These are phyloP conservation scores for Epinephelus cyanopodus DNA, from an alignment of 2,113 vertebrate genomes.

Conservation along the genomic window DNA sequence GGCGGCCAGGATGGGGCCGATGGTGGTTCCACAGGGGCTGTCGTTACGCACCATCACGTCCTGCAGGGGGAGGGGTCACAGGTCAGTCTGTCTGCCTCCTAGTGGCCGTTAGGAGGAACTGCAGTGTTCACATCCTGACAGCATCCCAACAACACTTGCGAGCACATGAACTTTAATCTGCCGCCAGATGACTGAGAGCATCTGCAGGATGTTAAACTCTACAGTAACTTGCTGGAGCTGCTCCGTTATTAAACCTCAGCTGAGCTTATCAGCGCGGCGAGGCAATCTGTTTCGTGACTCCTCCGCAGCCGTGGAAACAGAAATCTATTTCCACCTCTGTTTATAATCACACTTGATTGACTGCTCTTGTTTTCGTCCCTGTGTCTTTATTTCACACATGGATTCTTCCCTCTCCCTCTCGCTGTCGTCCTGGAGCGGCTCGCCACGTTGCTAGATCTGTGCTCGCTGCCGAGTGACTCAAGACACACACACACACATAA, in stretches of 20 bases:
- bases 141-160: too few species aligned
- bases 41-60: conserved; percentile 98
- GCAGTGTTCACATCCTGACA: background rate
- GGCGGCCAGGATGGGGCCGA: conserved; percentile 94
- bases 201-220: too few species aligned
- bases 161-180: too few species aligned
- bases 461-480: background rate
- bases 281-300: too few species aligned
- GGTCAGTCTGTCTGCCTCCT: background rate
- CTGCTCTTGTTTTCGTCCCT: too few species aligned
- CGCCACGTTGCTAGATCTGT: conserved; percentile 36
- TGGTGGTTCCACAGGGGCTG: conserved; percentile 92
- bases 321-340: background rate
- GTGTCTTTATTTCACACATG: background rate
- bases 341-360: background rate
- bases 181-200: too few species aligned
- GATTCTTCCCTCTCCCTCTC: background rate
- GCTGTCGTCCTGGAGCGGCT: background rate
- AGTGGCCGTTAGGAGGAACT: background rate
- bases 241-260: background rate
- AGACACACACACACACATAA: background rate
- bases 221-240: background rate
- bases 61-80: conserved; percentile 70
- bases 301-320: background rate
- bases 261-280: background rate